Base-by-base conservation (phyloP, 2,888 invertebrate species). In the Hyles lineata region DNA sequence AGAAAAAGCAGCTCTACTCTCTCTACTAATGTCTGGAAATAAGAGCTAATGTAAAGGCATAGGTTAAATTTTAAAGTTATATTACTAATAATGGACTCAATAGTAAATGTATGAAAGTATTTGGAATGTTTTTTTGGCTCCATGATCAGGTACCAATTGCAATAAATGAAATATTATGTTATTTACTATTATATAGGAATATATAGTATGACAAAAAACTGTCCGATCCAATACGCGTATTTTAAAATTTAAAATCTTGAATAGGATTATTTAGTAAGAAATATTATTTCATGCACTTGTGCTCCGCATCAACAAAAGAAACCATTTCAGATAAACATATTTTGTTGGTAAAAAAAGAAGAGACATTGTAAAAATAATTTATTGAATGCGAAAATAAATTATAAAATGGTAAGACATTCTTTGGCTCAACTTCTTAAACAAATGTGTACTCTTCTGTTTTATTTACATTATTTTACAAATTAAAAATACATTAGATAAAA, bases 1-100 rank as follows among this genome's bases (percentile, higher is more conserved):
- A 83, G 99, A 99, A 84, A 99, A 99, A 86, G 97, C 98, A 74
- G 96, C 97, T 1, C 94, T 99, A 8, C 96, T 98, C 79, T 96
- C 96, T 77, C 91, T 97, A 78, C 91, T 97, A 70, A 97, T 97
- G 83, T 95, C 96, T 0, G 96, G 95, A 23, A 91, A 91, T 78
- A 92, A 91, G 81, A 92, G 90, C 85, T 93, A 90, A 92, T 87
- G 59, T 58, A 6, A 72, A 55, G 3, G 35, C 32, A 58, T 19
- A 72, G 11, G 43, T 43, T 58, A 55, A 9, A 11, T 29, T 32
- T 29, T 15, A 52, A 8, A 50, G 11, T n/a, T 55, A 55, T n/a
- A 9, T 9, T 35, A 8, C 8, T 35, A 35, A 35, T 35, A 43
- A 43, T 55, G 17, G 55, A 55, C 55, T 55, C 19, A n/a, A 55